phyloP scores from a whole-genome alignment of 2,888 invertebrate species.

The Acrocyrtus sp. region DNA sequence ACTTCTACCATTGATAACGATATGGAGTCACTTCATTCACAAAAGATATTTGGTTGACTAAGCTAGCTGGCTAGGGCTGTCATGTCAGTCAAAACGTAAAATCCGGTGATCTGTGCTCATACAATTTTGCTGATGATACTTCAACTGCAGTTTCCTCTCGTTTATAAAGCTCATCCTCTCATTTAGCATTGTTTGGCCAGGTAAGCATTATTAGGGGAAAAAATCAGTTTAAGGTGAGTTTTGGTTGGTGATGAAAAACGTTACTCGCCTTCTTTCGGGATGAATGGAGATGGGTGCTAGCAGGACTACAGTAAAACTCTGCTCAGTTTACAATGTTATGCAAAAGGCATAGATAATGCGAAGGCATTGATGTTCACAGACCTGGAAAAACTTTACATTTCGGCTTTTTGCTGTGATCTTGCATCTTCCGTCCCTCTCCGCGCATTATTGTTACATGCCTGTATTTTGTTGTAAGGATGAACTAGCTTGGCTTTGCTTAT shows the following conservation, averaged over 20 bases:
- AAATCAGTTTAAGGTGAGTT: not conserved
- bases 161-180: too few relatives aligned
- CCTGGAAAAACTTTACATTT: conserved; percentile 47
- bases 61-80: not conserved
- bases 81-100: not conserved
- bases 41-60: not conserved
- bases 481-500: not conserved
- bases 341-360: conserved; percentile 8
- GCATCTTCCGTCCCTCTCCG: not conserved
- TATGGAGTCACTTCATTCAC: not conserved
- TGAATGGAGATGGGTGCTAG: conserved; percentile 7
- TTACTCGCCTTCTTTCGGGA: not conserved
- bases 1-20: too few relatives aligned
- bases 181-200: not conserved
- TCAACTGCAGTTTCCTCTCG: not conserved
- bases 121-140: not conserved
- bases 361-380: conserved; percentile 28
- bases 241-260: not conserved
- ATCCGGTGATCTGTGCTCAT: not conserved
- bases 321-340: not conserved
- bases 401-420: conserved; percentile 41
- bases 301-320: not conserved
- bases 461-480: conserved; percentile 3
- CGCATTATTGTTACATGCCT: conserved; percentile 25
- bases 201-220: not conserved